Evolutionary conservation across 2,113 vertebrate species (phyloP), one percentile per base, ranked within the genome.

Genomic region (Lipotes vexillifer): DNA sequence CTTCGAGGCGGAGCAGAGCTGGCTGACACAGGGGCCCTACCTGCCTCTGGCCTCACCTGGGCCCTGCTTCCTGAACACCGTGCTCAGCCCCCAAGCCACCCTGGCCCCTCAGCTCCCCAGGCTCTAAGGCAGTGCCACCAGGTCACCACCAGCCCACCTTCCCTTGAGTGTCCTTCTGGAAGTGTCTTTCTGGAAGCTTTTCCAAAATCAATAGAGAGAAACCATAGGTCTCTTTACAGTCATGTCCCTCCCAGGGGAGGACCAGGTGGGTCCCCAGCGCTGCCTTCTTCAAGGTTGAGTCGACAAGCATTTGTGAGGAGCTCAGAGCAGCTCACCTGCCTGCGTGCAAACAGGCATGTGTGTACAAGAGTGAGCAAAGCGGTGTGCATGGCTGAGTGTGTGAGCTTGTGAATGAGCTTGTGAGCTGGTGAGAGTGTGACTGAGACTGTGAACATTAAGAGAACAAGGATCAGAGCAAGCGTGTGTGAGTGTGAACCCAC

Each of bases 41-140:
- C 68, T 66, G 84, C 1, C 1, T 2, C 0, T 3, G 1, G 38
- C n/a, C 65, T 8, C 31, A 6, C 36, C 44, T 0, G n/a, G 41
- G 66, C 38, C 80, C 69, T 49, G 49, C 25, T 29, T 17, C 55
- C 21, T 2, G n/a, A 13, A 31, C 46, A 31, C n/a, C 15, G 6
- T 7, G 10, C 66, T 49, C 33, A 23, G 36, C 3, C 59, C 27
- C 46, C 27, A 8, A 23, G 36, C 36, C 38, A 4, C 36, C 59
- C 61, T 4, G 5, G 29, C 27, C 36, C 63, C 46, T 18, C 17
- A 15, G 71, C 20, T 25, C 78, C 66, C 17, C 66, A 68, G 82
- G 81, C 68, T 74, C 27, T 52, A 52, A 23, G 11, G 15, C 63
- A 69, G 29, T 12, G 1, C 68, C 81, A 46, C 65, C 33, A 13